Conservation (phyloP, 2,888 invertebrate genomes). For the Pollenia angustigena region DNA sequence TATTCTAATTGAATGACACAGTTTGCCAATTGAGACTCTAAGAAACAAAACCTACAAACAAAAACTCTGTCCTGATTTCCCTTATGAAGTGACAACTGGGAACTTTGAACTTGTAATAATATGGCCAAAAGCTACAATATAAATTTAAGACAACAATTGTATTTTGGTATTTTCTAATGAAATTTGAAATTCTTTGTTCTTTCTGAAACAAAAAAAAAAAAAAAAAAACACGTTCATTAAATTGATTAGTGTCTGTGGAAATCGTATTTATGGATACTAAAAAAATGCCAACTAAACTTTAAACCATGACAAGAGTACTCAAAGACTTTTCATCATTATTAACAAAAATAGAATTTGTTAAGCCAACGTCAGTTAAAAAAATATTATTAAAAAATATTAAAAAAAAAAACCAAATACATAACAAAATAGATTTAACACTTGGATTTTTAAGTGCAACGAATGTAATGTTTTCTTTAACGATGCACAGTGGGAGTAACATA, state of each 20-base stretch:
- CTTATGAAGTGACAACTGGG: slow-evolving; percentile 16
- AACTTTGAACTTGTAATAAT: not conserved
- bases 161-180: not conserved
- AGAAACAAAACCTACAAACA: not conserved
- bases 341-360: slow-evolving; percentile 31
- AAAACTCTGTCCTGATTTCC: slow-evolving; percentile 30
- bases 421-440: slow-evolving; percentile 26
- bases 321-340: slow-evolving; percentile 9
- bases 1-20: not conserved
- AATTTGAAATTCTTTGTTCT: slow-evolving; percentile 8
- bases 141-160: not conserved
- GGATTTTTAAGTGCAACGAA: slow-evolving; percentile 41
- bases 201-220: not conserved
- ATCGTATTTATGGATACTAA: not conserved
- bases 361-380: not conserved
- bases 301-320: not conserved
- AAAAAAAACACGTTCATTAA: slow-evolving; percentile 41
- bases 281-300: not conserved
- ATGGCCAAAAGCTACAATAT: not conserved
- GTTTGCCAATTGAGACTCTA: not conserved
- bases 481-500: not conserved
- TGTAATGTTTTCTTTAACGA: slow-evolving; percentile 24
- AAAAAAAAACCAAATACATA: not conserved
- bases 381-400: slow-evolving; percentile 12
- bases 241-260: slow-evolving; percentile 43